Base-by-base conservation (phyloP, 2,888 invertebrate species). In the Cotesia congregata region DNA sequence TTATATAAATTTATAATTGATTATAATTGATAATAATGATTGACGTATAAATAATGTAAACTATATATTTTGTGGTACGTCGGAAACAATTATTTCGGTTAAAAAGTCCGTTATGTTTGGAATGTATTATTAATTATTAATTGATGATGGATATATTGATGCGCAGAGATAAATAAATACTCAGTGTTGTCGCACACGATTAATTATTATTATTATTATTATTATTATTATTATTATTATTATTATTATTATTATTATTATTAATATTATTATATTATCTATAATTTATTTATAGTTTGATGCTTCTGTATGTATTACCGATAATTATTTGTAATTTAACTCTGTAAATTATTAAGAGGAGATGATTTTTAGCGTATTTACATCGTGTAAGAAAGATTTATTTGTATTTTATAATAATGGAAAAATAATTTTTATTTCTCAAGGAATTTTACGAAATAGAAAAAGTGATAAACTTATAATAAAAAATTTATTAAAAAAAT, bases 371-470 rank as follows among this genome's bases (percentile, higher is more conserved):
- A 50, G 76, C 15, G 62, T 72, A 76, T 72, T 67, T 72, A 65
- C 61, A 76, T 67, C 62, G 39, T 76, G 67, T 67, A 67, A 69
- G 40, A 61, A 67, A 61, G 72, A 72, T 72, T 76, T 64, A 76
- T 76, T 72, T 76, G 72, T 76, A 76, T 76, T 76, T 76, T 76
- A 72, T 76, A 76, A 68, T n/a, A 61, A 74, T 7, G 61, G 67
- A 50, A 50, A 12, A 50, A 50, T 12, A 12, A 50, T 50, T 50
- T 72, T 76, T 72, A 72, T 76, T 76, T 76, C 67, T 76, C 76
- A 72, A 72, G 76, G 72, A 72, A 76, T 72, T 72, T 76, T 76
- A 72, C 65, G 38, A 50, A 67, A 76, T 67, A 60, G 39, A 67
- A 67, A 61, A 38, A 17, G 67, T 41, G 59, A 72, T 70, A 64